Evolutionary conservation across 2,113 vertebrate genomes (phyloP), one percentile per base, ranked within the genome.

Genomic region (Hippoglossus stenolepis): DNA sequence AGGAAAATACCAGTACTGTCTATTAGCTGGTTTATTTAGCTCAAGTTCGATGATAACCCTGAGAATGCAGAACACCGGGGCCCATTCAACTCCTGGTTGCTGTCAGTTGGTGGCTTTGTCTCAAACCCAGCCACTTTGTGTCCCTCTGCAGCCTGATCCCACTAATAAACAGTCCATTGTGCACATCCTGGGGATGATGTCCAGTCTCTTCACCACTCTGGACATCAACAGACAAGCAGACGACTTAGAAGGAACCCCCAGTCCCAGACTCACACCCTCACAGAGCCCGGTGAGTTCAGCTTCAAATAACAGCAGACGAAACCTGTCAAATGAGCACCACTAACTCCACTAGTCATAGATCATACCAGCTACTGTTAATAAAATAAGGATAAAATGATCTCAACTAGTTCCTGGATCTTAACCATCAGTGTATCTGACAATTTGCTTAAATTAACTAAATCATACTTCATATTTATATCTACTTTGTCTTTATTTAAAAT

Each of bases 131-230:
- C 3, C 43, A 12, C 49, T 12, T 20, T 69, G 26, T 79, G 10
- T 94, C 83, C 90, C 67, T 74, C 73, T 81, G 1, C 90, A 99
- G 97, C 95, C 96, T 8, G 96, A 95, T 88, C 93, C 96, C 21
- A 93, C 94, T 67, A 96, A 95, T 76, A 99, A 97, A 89, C 85
- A 95, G 92, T 94, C 96, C 56, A 97, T 97, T 65, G 95, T 98
- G 79, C 97, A 98, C 83, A 97, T 98, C 85, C 92, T 99, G 92
- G 96, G 96, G 63, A 95, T 99, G 79, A 94, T 99, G 66, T 97
- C 97, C 90, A 98, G 96, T 85, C 95, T 99, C 59, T 98, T 99
- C 82, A 97, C 96, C 66, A 98, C 97, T 3, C 89, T 99, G 87
- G 97, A 99, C 66, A 92, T 97, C 91, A 97, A 95, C 65, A 93